phyloP scores from a whole-genome alignment of 2,797 vertebrate genomes.

The Lagorchestes hirsutus region DNA sequence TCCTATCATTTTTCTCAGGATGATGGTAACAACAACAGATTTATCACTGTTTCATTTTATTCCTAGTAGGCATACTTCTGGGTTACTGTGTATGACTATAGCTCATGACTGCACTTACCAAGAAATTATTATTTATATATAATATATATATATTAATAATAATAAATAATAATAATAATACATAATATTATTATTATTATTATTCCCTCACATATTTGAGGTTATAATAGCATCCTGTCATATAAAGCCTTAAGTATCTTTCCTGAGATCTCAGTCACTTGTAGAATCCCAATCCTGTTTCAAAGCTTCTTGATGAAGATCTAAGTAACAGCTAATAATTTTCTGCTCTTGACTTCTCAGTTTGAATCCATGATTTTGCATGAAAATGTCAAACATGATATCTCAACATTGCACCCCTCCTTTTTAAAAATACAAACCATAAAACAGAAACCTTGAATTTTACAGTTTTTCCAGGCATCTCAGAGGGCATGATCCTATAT shows the following conservation, averaged over 20 bases:
- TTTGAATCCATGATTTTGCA: neutral
- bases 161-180: too few species aligned
- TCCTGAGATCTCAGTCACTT: neutral
- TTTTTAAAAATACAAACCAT: neutral
- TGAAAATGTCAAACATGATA: neutral
- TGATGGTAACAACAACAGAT: neutral
- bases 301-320: neutral
- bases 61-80: neutral
- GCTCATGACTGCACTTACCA: conserved; percentile 4
- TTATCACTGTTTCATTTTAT: conserved; percentile 6
- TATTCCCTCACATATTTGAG: neutral
- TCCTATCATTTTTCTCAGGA: neutral
- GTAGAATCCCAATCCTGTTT: neutral
- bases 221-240: neutral
- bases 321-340: neutral
- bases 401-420: neutral
- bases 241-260: neutral
- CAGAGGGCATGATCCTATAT: neutral
- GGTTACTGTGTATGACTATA: neutral
- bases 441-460: neutral
- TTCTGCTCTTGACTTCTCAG: neutral
- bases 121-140: conserved; percentile 3
- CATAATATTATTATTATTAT: too few species aligned
- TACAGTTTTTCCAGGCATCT: neutral
- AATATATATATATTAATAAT: too few species aligned